A percentile compares a stretch with the other conserved stretches of the same genome.
These are phyloP conservation scores for Chrysina gloriosa DNA, from an alignment of 2,888 invertebrate genomes.

Conservation along the genomic window DNA sequence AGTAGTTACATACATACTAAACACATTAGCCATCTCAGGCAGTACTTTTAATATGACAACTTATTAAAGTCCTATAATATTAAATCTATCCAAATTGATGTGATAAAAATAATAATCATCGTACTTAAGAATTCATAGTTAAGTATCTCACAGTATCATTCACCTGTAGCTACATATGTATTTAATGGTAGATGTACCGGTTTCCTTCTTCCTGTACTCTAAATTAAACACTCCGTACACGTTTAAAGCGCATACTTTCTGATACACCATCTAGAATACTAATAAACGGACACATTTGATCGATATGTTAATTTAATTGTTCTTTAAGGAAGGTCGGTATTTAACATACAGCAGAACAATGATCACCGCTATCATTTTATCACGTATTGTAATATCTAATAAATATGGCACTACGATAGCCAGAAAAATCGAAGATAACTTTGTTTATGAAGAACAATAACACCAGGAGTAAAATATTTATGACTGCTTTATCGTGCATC, in stretches of 20 bases:
- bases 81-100: too few species aligned
- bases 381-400: slow-evolving; percentile 13
- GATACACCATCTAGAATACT: not conserved
- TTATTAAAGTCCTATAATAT: too few species aligned
- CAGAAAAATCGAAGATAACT: slow-evolving; percentile 5
- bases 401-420: not conserved
- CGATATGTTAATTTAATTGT: slow-evolving; percentile 26
- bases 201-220: not conserved
- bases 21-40: too few species aligned
- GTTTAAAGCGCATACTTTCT: not conserved
- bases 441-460: slow-evolving; percentile 11
- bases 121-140: too few species aligned
- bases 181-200: too few species aligned
- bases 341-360: slow-evolving; percentile 20
- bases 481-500: slow-evolving; percentile 7
- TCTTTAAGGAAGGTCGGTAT: slow-evolving; percentile 22
- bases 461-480: slow-evolving; percentile 10
- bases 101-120: too few species aligned
- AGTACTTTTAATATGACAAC: too few species aligned
- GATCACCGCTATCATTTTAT: slow-evolving; percentile 16
- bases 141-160: too few species aligned
- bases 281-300: slow-evolving; percentile 9
- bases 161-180: not conserved
- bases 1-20: too few species aligned
- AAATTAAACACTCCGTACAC: slow-evolving; percentile 16